Evolutionary conservation across 1,140 invertebrate genomes (phyloP), one percentile per base, ranked within the genome.

Genomic region (Aricia agestis): DNA sequence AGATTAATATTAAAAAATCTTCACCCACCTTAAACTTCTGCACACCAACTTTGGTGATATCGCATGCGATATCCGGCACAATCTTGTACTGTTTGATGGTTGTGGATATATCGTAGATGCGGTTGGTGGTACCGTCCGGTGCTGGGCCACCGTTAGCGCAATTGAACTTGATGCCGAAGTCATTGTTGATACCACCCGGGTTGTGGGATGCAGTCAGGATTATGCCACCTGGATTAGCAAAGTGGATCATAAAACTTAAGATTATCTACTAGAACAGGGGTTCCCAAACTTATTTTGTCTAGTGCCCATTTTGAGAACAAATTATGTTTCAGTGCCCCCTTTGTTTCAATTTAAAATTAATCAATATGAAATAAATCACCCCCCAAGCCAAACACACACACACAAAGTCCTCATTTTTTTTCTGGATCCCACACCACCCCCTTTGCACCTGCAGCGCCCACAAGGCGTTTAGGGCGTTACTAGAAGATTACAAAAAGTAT

Each of bases 111-210:
- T 97, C 94, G 85, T 96, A 98, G 75, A 99, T 99, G 72, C 95
- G 93, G 82, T 99, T 95, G 1, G 98, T 99, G 18, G 98, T 95
- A 65, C 91, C 90, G 89, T 99, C 98, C 0, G 98, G 98, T 10
- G 98, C 98, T 18, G 99, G 98, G 2, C 97, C 99, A 78, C 99
- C 99, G 92, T 99, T 99, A 67, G 96, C 93, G 76, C 95, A 97
- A 90, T 99, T 99, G 86, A 97, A 99, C 92, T 99, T 99, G 78
- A 99, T 99, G 57, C 99, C 99, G 92, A 99, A 99, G 92, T 99
- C 99, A 76, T 96, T 97, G 85, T 99, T 94, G 5, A 97, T 97
- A 63, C 99, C 99, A 74, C 99, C 99, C 31, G 99, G 99, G 93
- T 99, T 99, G 87, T 99, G 99, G 67, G 98, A 99, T 0, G 99